Conservation (phyloP, 2,888 invertebrate genomes). For the Philereme vetulata region DNA sequence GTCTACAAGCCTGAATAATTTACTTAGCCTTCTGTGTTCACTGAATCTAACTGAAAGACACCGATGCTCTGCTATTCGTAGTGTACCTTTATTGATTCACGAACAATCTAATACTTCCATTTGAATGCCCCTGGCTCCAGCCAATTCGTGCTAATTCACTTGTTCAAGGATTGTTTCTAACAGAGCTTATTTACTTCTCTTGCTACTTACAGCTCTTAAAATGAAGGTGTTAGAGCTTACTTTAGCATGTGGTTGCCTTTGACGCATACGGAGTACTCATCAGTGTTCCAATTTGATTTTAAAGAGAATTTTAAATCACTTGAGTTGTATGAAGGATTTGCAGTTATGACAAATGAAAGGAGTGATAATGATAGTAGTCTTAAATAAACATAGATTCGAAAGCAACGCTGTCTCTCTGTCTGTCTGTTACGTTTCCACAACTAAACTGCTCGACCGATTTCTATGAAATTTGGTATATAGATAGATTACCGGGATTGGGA, state of each 20-base stretch:
- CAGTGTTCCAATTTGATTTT: slow-evolving; percentile 4
- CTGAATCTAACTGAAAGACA: neutral
- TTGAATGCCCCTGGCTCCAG: slow-evolving; percentile 42
- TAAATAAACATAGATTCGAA: too few species aligned
- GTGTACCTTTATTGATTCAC: slow-evolving; percentile 47
- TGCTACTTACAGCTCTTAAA: slow-evolving; percentile 9
- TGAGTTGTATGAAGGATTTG: neutral
- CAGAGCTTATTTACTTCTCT: slow-evolving; percentile 4
- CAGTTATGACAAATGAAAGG: neutral
- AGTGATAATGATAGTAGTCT: too few species aligned
- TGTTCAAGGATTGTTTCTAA: slow-evolving; percentile 31
- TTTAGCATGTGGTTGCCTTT: slow-evolving; percentile 4
- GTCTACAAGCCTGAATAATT: too few species aligned
- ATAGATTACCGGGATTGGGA: too few species aligned
- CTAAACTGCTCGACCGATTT: too few species aligned
- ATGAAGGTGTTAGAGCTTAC: neutral
- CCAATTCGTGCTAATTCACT: slow-evolving; percentile 40
- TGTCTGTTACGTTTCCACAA: too few species aligned
- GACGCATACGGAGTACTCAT: neutral
- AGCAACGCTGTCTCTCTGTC: too few species aligned
- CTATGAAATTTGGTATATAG: too few species aligned
- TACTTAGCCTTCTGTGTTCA: neutral
- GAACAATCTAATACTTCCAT: slow-evolving; percentile 56
- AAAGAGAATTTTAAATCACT: neutral
- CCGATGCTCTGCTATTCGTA: slow-evolving; percentile 5